Evolutionary conservation across 2,797 vertebrate species (phyloP).

Genomic region (Benthosema pterotum): DNA sequence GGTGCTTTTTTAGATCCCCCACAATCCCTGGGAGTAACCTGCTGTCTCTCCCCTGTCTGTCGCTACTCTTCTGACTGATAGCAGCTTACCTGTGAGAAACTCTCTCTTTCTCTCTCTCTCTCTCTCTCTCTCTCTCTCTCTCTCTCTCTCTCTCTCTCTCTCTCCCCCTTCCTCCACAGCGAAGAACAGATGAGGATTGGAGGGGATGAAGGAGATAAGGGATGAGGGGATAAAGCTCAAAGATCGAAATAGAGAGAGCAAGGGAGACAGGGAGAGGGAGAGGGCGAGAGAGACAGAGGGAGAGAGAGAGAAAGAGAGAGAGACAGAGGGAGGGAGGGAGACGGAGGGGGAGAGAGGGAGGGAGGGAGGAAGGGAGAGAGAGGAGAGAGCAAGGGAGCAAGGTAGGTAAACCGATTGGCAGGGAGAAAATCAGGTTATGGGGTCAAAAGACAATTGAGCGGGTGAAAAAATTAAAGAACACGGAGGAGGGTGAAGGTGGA

Average conservation of each 20-base stretch:
- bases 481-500: conserved; percentile 29
- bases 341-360: not conserved
- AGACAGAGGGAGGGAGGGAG: conserved; percentile 30
- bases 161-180: conserved; percentile 55
- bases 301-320: conserved; percentile 25
- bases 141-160: conserved; percentile 56
- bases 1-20: conserved; percentile 47
- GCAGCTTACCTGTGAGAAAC: conserved; percentile 68
- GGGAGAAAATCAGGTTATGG: conserved; percentile 73
- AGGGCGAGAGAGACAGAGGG: conserved; percentile 29
- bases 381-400: conserved; percentile 12
- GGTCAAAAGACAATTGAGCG: conserved; percentile 67
- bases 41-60: conserved; percentile 55
- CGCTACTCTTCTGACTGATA: conserved; percentile 62
- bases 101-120: conserved; percentile 70
- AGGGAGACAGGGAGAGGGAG: conserved; percentile 41
- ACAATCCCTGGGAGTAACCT: conserved; percentile 49
- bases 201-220: conserved; percentile 85
- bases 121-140: conserved; percentile 53
- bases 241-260: conserved; percentile 78
- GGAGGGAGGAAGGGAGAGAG: conserved; percentile 20
- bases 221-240: conserved; percentile 83
- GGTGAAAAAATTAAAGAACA: conserved; percentile 48
- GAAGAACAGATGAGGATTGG: conserved; percentile 81
- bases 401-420: conserved; percentile 68